Evolutionary conservation across 2,797 vertebrate species (phyloP).

Genomic region (Sebastes dallii): DNA sequence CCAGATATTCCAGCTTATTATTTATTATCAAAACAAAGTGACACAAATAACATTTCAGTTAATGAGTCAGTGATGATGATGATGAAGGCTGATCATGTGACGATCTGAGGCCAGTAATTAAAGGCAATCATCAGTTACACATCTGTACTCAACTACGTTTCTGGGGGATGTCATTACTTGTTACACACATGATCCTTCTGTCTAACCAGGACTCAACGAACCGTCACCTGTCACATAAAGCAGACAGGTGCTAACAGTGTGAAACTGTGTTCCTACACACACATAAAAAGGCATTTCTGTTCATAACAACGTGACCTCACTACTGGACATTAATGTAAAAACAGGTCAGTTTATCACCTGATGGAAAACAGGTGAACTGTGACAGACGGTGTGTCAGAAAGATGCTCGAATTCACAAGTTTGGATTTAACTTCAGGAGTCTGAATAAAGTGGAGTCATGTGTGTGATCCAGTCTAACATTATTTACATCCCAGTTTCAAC

Average conservation of each 20-base stretch:
- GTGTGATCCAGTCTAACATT: conserved; percentile 31
- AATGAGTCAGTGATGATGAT: background rate
- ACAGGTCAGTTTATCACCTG: background rate
- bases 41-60: background rate
- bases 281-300: conserved; percentile 13
- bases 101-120: background rate
- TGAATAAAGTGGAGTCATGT: conserved; percentile 19
- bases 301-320: conserved; percentile 14
- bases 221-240: too few relatives aligned
- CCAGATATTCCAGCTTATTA: background rate
- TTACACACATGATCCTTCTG: background rate
- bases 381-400: conserved; percentile 8
- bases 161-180: conserved; percentile 7
- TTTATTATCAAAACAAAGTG: conserved; percentile 34
- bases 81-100: conserved; percentile 4
- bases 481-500: conserved; percentile 63
- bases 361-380: background rate
- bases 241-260: background rate
- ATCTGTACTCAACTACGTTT: background rate
- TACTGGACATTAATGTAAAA: background rate
- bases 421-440: background rate
- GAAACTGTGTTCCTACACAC: conserved; percentile 19
- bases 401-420: conserved; percentile 6
- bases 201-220: too few relatives aligned
- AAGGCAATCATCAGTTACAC: background rate